Evolutionary conservation across 2,113 vertebrate genomes (phyloP).

Genomic region (Jacana jacana): DNA sequence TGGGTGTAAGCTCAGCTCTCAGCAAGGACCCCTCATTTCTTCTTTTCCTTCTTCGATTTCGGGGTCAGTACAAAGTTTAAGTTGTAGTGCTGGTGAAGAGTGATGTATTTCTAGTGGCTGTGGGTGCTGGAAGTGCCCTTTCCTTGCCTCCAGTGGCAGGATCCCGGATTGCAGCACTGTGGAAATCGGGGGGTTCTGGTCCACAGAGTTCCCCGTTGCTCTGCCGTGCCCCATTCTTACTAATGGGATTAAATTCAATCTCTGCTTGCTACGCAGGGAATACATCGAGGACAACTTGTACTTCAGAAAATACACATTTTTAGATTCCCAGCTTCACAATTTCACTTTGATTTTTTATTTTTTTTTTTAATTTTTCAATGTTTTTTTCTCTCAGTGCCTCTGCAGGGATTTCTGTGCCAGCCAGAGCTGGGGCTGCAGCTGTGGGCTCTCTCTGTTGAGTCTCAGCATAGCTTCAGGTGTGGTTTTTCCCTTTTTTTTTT

Average conservation of each 20-base stretch:
- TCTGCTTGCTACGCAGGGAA: background rate
- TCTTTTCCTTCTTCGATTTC: background rate
- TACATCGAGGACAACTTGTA: conserved; percentile 4
- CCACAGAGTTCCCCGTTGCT: background rate
- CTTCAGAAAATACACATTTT: conserved; percentile 8
- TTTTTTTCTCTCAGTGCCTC: background rate
- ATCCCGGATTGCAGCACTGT: background rate
- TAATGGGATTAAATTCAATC: background rate
- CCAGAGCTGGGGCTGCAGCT: background rate
- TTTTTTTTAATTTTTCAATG: background rate
- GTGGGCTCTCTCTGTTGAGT: background rate
- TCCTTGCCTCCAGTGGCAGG: background rate
- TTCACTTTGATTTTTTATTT: background rate
- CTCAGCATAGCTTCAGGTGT: background rate
- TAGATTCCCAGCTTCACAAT: conserved; percentile 6
- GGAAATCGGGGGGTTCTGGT: background rate
- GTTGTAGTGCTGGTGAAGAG: background rate
- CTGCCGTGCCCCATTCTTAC: background rate
- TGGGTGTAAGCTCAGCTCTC: background rate
- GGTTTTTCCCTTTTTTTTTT: background rate
- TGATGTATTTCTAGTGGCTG: background rate
- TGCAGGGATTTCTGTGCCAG: background rate
- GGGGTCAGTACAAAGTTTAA: background rate
- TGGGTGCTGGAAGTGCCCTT: background rate
- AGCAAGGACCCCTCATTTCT: background rate